A percentile compares a stretch with the other conserved stretches of the same genome.
These are phyloP conservation scores for Dendroctonus valens DNA, from an alignment of 1,140 invertebrate genomes.

Conservation along the genomic window DNA sequence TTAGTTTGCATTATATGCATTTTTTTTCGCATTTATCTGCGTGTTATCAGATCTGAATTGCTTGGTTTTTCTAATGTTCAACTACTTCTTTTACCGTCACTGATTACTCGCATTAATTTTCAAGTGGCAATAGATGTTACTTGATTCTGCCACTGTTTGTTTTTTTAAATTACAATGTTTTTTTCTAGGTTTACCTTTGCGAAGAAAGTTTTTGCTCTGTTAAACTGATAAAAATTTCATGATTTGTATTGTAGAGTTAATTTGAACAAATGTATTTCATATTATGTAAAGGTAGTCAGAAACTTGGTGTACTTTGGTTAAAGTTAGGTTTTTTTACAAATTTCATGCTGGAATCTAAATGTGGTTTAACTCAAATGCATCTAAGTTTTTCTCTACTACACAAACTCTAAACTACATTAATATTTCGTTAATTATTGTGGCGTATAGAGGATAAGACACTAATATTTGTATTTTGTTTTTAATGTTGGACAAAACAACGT, in stretches of 20 bases:
- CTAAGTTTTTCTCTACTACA: no score
- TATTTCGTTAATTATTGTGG: no score
- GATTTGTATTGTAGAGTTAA: background rate
- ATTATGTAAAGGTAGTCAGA: no score
- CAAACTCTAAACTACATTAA: no score
- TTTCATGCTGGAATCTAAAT: no score
- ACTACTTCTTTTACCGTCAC: background rate
- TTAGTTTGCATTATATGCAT: background rate
- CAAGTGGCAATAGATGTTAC: background rate
- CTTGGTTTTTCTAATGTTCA: background rate
- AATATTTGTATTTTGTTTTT: conserved; percentile 28
- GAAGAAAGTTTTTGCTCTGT: conserved; percentile 18
- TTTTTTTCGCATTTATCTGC: no score
- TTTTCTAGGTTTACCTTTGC: conserved; percentile 23
- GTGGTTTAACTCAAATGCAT: no score
- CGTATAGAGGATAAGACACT: conserved; percentile 6
- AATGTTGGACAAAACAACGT: conserved; percentile 29
- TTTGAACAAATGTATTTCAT: no score
- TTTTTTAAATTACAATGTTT: conserved; percentile 2
- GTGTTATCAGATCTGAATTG: background rate
- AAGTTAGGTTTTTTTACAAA: no score
- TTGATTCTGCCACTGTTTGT: background rate
- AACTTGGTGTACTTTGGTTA: no score
- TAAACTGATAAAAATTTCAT: background rate
- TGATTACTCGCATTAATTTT: background rate